Conservation (phyloP, 2,113 vertebrate species). For the Cynocephalus volans region DNA sequence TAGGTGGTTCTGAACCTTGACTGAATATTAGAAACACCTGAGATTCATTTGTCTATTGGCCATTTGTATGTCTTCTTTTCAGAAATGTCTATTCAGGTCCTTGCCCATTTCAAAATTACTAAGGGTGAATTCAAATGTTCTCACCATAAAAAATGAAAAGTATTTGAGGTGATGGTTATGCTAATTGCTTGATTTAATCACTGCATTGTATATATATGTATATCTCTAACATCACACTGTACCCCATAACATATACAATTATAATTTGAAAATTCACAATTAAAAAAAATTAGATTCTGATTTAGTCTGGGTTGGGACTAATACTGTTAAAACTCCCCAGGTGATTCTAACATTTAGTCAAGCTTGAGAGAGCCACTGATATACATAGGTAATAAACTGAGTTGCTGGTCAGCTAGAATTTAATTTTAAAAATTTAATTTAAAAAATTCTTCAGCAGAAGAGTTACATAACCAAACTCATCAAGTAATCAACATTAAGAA, state of each 20-base stretch:
- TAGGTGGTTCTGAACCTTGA: constrained; percentile 14
- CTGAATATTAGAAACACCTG: constrained; percentile 32
- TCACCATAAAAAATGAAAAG: background rate
- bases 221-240: background rate
- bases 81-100: background rate
- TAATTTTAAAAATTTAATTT: background rate
- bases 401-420: background rate
- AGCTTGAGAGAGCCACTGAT: background rate
- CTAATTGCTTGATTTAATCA: background rate
- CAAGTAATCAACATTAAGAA: constrained; percentile 1
- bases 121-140: background rate
- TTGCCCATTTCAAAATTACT: background rate
- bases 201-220: background rate
- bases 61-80: background rate
- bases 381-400: background rate
- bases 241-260: background rate
- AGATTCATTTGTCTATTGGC: background rate
- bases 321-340: background rate
- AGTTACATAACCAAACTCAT: background rate
- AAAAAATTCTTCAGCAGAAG: background rate
- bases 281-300: background rate
- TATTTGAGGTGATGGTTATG: background rate
- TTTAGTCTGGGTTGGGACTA: background rate
- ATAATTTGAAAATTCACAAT: background rate
- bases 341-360: background rate